Percentiles rank a stretch among this genome's conserved stretches.
Conservation (phyloP, 1,140 invertebrate genomes). For the Pomacea maculata region DNA sequence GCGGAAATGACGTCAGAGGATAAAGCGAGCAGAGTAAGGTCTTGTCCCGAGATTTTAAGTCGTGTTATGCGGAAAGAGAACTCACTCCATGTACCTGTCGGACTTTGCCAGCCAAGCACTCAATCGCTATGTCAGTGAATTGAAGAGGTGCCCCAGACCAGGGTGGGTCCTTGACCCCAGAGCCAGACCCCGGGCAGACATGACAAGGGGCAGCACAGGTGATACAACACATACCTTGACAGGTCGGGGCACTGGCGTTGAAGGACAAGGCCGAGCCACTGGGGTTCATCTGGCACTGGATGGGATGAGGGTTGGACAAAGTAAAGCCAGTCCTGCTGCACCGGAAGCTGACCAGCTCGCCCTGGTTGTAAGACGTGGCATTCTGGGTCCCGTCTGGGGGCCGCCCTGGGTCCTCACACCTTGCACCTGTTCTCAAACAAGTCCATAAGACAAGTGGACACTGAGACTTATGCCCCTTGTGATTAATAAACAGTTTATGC, state of each 20-base stretch:
- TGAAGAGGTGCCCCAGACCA: too few species aligned
- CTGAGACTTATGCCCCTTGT: neutral
- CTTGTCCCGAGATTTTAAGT: too few species aligned
- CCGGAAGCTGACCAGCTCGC: constrained; percentile 88
- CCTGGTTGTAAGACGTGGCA: constrained; percentile 89
- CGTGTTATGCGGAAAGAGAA: too few species aligned
- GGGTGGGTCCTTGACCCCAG: too few species aligned
- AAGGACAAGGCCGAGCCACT: constrained; percentile 12
- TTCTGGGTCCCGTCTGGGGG: constrained; percentile 88
- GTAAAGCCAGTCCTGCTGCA: constrained; percentile 93
- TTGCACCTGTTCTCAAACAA: constrained; percentile 74
- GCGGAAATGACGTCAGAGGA: neutral
- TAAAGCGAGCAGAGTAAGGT: too few species aligned
- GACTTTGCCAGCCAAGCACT: too few species aligned
- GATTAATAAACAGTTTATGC: neutral
- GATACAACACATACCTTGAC: constrained; percentile 8
- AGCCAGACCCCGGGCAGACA: too few species aligned
- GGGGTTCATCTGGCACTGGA: constrained; percentile 73
- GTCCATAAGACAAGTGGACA: neutral
- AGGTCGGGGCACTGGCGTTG: constrained; percentile 14
- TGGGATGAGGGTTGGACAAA: constrained; percentile 87
- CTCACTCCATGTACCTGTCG: too few species aligned
- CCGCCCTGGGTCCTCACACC: constrained; percentile 93
- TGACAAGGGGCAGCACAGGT: neutral
- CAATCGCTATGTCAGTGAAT: too few species aligned